Percentiles rank a stretch among this genome's conserved stretches.
Conservation (phyloP, 2,888 invertebrate species). For the Odontocolon sp. region DNA sequence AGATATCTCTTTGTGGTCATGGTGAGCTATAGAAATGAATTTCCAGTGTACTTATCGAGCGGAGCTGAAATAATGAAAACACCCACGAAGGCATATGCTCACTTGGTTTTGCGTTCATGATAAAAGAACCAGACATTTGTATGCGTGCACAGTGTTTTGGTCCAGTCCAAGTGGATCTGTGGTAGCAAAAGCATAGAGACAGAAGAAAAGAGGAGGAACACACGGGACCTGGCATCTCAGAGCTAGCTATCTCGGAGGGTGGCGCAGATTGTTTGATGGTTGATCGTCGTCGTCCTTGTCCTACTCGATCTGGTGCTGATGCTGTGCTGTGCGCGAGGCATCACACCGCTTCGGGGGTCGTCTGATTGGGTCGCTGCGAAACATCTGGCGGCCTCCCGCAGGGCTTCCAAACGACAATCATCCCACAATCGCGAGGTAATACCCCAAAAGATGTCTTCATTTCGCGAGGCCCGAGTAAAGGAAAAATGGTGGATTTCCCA, state of each 20-base stretch:
- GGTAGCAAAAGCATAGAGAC: slow-evolving; percentile 63
- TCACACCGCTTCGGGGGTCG: slow-evolving; percentile 77
- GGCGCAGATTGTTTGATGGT: slow-evolving; percentile 79
- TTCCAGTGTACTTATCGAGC: slow-evolving; percentile 4
- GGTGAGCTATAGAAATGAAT: background rate
- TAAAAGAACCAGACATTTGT: slow-evolving; percentile 53
- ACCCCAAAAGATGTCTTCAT: slow-evolving; percentile 79
- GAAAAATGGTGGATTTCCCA: slow-evolving; percentile 64
- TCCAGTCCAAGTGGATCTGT: slow-evolving; percentile 24
- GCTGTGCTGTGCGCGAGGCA: slow-evolving; percentile 50
- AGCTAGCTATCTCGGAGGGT: slow-evolving; percentile 72
- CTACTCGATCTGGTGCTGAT: slow-evolving; percentile 37
- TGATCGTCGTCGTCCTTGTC: slow-evolving; percentile 74
- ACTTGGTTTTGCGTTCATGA: slow-evolving; percentile 62
- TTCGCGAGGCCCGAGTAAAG: slow-evolving; percentile 51
- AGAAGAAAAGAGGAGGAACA: slow-evolving; percentile 57
- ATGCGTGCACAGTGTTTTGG: slow-evolving; percentile 45
- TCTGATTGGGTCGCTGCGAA: slow-evolving; percentile 81
- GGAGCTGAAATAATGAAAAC: slow-evolving; percentile 74
- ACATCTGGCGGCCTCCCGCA: slow-evolving; percentile 81
- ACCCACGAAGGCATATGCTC: slow-evolving; percentile 77
- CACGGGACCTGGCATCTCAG: slow-evolving; percentile 64
- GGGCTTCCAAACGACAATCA: slow-evolving; percentile 80
- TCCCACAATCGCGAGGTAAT: slow-evolving; percentile 79
- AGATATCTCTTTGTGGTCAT: too few relatives aligned